Percentiles rank a stretch among this genome's conserved stretches.
Evolutionary conservation across 2,888 invertebrate species (phyloP).

Genomic region (Alcis repandata): DNA sequence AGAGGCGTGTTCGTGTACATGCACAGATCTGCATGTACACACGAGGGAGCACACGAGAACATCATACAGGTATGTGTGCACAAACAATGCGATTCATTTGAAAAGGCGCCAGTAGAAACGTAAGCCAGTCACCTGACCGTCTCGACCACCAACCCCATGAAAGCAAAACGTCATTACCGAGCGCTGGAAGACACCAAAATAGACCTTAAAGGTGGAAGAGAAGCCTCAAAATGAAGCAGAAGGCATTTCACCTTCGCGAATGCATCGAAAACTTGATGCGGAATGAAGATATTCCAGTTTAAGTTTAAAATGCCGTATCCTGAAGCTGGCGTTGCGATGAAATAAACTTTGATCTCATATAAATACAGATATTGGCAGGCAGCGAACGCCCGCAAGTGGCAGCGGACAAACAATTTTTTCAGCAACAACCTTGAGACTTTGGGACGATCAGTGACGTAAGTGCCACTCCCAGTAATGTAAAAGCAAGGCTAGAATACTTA

Average conservation of each 20-base stretch:
- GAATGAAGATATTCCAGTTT: slow-evolving; percentile 66
- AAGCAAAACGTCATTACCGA: slow-evolving; percentile 41
- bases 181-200: slow-evolving; percentile 44
- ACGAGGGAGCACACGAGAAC: slow-evolving; percentile 64
- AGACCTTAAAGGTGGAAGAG: slow-evolving; percentile 39
- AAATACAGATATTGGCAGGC: slow-evolving; percentile 26
- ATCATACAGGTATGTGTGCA: slow-evolving; percentile 54
- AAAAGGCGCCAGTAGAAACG: slow-evolving; percentile 72
- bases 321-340: slow-evolving; percentile 37
- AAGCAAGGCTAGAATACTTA: slow-evolving; percentile 32
- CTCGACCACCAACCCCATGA: slow-evolving; percentile 48
- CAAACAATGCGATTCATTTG: slow-evolving; percentile 77
- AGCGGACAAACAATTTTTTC: slow-evolving; percentile 37
- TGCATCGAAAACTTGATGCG: slow-evolving; percentile 40
- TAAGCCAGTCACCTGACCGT: slow-evolving; percentile 76
- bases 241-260: slow-evolving; percentile 2
- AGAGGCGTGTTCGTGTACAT: slow-evolving; percentile 76
- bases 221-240: slow-evolving; percentile 37
- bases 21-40: slow-evolving; percentile 62
- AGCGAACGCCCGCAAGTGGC: slow-evolving; percentile 9
- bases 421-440: slow-evolving; percentile 44
- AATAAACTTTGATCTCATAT: slow-evolving; percentile 43
- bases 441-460: slow-evolving; percentile 48
- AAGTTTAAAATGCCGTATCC: slow-evolving; percentile 54
- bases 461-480: slow-evolving; percentile 52